phyloP scores from a whole-genome alignment of 2,113 vertebrate species.

The Esox niger region DNA sequence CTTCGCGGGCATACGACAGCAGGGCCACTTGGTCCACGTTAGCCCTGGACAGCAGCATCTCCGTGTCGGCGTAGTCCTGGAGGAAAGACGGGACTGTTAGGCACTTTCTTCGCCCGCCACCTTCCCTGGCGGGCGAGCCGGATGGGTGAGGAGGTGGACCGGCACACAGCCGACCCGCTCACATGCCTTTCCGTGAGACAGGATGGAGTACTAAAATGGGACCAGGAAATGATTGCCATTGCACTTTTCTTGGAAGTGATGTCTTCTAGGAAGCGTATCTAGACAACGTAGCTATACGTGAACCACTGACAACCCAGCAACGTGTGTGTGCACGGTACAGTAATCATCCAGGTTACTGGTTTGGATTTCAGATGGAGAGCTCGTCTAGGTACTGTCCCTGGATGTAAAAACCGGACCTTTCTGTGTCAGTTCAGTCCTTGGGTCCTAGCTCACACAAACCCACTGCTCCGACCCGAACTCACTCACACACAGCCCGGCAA shows the following conservation, averaged over 20 bases:
- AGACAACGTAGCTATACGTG: no score
- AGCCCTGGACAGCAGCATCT: constrained; percentile 88
- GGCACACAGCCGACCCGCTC: neutral
- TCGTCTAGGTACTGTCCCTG: no score
- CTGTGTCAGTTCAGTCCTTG: no score
- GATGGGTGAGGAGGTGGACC: neutral
- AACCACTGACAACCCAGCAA: no score
- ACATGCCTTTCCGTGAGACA: constrained; percentile 10
- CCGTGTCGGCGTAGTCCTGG: constrained; percentile 92
- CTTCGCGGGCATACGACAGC: constrained; percentile 88
- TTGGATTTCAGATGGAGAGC: no score
- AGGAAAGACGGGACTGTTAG: constrained; percentile 11
- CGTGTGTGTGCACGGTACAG: no score
- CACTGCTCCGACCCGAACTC: no score
- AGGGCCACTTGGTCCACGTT: constrained; percentile 95
- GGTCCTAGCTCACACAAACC: no score
- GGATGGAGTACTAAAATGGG: constrained; percentile 17
- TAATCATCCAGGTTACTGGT: no score
- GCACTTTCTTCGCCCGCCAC: constrained; percentile 46
- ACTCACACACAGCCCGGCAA: no score
- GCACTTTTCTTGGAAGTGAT: neutral
- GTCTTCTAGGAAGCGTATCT: no score
- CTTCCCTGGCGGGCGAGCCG: constrained; percentile 11
- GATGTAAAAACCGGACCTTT: no score
- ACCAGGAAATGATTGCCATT: constrained; percentile 1